A percentile compares a stretch with the other conserved stretches of the same genome.
Evolutionary conservation across 2,797 vertebrate genomes (phyloP).

Genomic region (Basileuterus tristriatus): DNA sequence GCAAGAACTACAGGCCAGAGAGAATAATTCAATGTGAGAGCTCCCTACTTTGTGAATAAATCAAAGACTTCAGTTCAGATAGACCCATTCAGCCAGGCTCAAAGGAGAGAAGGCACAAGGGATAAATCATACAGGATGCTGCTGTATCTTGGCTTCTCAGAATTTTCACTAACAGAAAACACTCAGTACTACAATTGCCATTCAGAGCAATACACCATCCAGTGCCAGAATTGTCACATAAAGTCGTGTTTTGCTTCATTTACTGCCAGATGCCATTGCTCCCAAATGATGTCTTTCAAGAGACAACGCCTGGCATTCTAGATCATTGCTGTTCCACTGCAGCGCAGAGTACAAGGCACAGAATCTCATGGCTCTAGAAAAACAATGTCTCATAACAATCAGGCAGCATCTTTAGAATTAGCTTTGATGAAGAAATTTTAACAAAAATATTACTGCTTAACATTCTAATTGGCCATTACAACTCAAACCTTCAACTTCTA

Average conservation of each 20-base stretch:
- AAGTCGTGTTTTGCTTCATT: not conserved
- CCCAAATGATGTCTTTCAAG: not conserved
- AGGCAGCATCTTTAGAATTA: not conserved
- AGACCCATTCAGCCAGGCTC: not conserved
- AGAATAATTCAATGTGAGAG: not conserved
- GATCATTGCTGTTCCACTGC: not conserved
- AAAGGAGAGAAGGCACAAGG: not conserved
- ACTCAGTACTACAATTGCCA: not conserved
- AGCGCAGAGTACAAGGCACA: not conserved
- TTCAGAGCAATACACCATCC: not conserved
- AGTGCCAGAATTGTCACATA: not conserved
- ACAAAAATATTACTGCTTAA: not conserved
- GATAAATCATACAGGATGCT: not conserved
- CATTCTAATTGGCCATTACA: not conserved
- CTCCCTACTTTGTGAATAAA: not conserved
- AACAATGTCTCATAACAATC: not conserved
- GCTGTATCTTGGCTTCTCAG: not conserved
- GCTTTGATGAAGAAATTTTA: not conserved
- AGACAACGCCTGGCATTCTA: not conserved
- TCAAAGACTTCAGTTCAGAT: not conserved
- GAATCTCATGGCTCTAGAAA: not conserved
- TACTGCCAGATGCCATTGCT: not conserved
- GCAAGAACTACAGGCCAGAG: not conserved
- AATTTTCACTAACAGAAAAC: not conserved
- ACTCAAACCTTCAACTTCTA: not conserved